Base-by-base conservation (phyloP, 1,140 invertebrate species). In the Polypedilum pembai region DNA sequence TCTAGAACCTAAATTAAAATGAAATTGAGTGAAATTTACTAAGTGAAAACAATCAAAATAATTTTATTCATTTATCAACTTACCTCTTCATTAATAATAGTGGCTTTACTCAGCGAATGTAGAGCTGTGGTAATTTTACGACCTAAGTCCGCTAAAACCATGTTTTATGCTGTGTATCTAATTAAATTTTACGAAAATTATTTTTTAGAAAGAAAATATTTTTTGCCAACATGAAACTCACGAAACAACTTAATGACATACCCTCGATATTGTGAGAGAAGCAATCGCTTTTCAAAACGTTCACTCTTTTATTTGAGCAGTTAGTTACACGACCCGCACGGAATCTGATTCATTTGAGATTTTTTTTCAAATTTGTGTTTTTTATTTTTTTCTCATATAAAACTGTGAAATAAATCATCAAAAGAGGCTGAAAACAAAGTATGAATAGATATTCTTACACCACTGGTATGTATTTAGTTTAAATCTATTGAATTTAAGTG, bases 101-200 rank as follows among this genome's bases (percentile, higher is more conserved):
- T 99, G 72, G 97, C 97, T 88, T 98, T 98, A 84, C 95, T 98
- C 75, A 99, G 86, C 41, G 96, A 98, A 79, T 96, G 92, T 80
- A 99, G 85, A 73, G 98, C 98, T 80, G 94, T 94, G 78, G 98
- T 99, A 83, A 99, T 99, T 88, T 99, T 98, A 82, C 98, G 90
- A 80, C 98, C 98, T 83, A 99, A 91, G 88, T 99, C 98, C 79
- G 98, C 98, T 88, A 99, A 95, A 83, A 99, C 98, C 98, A 99
- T 99, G 81, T 87, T 93, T 56, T 56, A 56, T 33, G 24, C 24
- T 33, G 24, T 33, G 24, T 33, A 5, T 33, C 24, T 56, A 15
- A 56, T 4, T n/a, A 56, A 56, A 56, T 56, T 41, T 56, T 56
- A 56, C 15, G 12, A 56, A 56, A 56, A 15, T 56, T 56, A 56